A percentile compares a stretch with the other conserved stretches of the same genome.
Conservation (phyloP, 2,797 vertebrate species). For the Sebastes oblongus region DNA sequence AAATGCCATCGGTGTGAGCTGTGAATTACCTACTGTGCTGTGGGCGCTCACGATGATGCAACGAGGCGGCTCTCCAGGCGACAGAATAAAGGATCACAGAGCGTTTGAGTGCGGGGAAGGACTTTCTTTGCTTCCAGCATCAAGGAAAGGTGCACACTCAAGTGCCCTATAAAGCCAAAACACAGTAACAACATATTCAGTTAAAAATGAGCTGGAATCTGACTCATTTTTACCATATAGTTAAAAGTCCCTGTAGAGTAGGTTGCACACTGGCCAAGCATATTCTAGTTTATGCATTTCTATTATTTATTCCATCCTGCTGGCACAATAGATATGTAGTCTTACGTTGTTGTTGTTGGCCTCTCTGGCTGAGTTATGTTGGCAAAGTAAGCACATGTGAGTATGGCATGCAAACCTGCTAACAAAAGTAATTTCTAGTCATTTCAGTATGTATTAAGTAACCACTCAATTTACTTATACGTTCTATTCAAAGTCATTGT, state of each 20-base stretch:
- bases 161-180: background rate
- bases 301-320: no score
- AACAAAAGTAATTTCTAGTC: background rate
- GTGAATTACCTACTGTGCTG: slow-evolving; percentile 46
- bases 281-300: background rate
- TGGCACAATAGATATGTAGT: no score
- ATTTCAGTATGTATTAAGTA: background rate
- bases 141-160: background rate
- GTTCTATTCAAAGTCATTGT: background rate
- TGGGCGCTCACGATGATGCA: slow-evolving; percentile 40
- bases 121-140: background rate
- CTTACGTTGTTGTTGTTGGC: background rate
- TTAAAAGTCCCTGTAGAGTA: background rate
- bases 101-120: background rate
- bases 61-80: slow-evolving; percentile 26
- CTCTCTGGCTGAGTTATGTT: background rate
- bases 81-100: slow-evolving; percentile 2
- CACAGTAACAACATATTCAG: background rate
- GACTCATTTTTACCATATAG: background rate
- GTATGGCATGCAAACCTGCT: background rate
- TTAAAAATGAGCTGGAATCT: background rate
- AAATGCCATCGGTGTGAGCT: slow-evolving; percentile 43
- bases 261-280: background rate
- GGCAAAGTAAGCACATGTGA: background rate
- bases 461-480: background rate